Percentiles rank a stretch among this genome's conserved stretches.
Evolutionary conservation across 2,888 invertebrate genomes (phyloP).

Genomic region (Brassicogethes aeneus): DNA sequence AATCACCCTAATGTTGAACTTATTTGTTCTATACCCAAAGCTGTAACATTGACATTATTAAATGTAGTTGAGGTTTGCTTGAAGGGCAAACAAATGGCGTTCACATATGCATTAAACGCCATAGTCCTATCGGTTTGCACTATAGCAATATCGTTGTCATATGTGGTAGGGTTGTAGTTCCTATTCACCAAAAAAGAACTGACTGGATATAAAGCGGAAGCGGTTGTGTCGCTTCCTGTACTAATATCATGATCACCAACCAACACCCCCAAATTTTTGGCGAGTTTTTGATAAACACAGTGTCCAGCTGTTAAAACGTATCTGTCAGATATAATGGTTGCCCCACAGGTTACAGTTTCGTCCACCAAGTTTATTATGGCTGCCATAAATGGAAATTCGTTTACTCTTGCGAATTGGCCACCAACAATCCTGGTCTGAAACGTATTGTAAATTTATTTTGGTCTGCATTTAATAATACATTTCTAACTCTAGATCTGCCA

Average conservation of each 20-base stretch:
- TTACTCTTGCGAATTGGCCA: neutral
- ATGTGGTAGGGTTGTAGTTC: slow-evolving; percentile 20
- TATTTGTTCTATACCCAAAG: neutral
- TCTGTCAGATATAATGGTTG: neutral
- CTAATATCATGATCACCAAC: too few species aligned
- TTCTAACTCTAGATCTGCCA: too few species aligned
- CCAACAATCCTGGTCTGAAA: neutral
- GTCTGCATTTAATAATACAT: too few species aligned
- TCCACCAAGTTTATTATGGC: neutral
- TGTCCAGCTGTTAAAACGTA: neutral
- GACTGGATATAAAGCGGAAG: too few species aligned
- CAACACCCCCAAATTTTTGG: neutral
- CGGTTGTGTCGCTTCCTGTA: too few species aligned
- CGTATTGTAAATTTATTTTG: too few species aligned
- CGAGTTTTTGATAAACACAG: neutral
- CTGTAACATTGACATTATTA: neutral
- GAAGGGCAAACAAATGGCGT: slow-evolving; percentile 59
- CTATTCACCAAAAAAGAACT: slow-evolving; percentile 36
- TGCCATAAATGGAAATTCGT: neutral
- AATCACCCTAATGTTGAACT: too few species aligned
- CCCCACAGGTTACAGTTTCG: neutral
- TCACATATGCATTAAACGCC: slow-evolving; percentile 44
- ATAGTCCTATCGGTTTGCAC: slow-evolving; percentile 38
- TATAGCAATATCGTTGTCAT: slow-evolving; percentile 48
- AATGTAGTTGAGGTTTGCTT: slow-evolving; percentile 30